A percentile compares a stretch with the other conserved stretches of the same genome.
These are phyloP conservation scores for Xestia c-nigrum DNA, from an alignment of 2,888 invertebrate genomes.

Conservation along the genomic window DNA sequence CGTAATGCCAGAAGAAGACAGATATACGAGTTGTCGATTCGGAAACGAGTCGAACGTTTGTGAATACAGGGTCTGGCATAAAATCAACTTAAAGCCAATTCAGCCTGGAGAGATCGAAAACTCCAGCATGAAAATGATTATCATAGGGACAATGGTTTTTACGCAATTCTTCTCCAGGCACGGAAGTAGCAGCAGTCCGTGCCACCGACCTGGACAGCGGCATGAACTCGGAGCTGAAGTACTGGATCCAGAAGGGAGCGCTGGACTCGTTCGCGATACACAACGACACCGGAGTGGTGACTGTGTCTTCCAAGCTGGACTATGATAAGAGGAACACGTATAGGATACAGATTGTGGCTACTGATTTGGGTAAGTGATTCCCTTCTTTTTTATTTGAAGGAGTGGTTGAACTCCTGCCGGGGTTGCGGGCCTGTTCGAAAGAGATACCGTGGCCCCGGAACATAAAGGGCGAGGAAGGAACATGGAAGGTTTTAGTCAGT, in stretches of 20 bases:
- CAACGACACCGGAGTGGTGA: slow-evolving; percentile 93
- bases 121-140: neutral
- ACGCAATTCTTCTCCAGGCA: slow-evolving; percentile 86
- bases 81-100: neutral
- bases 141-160: neutral
- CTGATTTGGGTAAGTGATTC: slow-evolving; percentile 91
- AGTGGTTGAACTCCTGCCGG: too few relatives aligned
- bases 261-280: slow-evolving; percentile 96
- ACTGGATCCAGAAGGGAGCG: slow-evolving; percentile 95
- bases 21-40: too few relatives aligned
- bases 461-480: too few relatives aligned
- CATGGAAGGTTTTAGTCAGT: too few relatives aligned
- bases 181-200: slow-evolving; percentile 93
- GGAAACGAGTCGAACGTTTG: too few relatives aligned
- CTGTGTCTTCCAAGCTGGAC: slow-evolving; percentile 94
- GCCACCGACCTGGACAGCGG: slow-evolving; percentile 97
- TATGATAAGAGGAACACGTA: slow-evolving; percentile 95
- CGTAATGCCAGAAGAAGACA: too few relatives aligned
- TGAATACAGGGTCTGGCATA: too few relatives aligned
- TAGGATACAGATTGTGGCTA: slow-evolving; percentile 95
- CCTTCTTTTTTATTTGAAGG: neutral
- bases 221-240: slow-evolving; percentile 95
- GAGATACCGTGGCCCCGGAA: too few relatives aligned
- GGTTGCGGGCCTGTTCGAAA: too few relatives aligned
- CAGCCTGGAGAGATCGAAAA: neutral